Evolutionary conservation across 1,140 invertebrate genomes (phyloP), one percentile per base, ranked within the genome.

Genomic region (Halictus rubicundus): DNA sequence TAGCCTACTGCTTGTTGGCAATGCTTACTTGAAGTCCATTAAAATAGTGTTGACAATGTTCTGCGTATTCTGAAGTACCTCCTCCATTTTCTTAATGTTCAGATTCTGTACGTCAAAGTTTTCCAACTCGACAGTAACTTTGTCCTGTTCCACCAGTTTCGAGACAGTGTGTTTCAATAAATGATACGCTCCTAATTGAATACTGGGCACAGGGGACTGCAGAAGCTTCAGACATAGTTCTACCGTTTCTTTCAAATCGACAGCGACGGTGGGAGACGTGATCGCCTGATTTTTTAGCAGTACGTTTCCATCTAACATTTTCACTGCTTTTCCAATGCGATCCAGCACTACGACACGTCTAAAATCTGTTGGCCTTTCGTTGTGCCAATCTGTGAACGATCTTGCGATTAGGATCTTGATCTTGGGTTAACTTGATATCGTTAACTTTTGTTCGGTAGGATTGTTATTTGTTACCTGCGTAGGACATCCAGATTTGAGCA

Each of bases 11-110:
- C 16, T 52, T 16, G 6, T 1, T 8, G 2, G 19, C 1, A 75
- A 73, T 69, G 88, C 91, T 91, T 92, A 95, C 94, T 94, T 94
- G 72, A 94, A 94, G 46, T 94, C 95, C 68, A 89, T 90, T 12
- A 95, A 84, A 89, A 95, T 93, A 4, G 89, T 89, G 78, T 94
- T 92, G 8, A 95, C 92, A 63, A 94, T 92, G 65, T 89, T 93
- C 78, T 94, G 93, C 6, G 90, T 92, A 59, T 91, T 88, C 5
- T 87, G 83, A n/a, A 96, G 85, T 74, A 92, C 89, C 66, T 94
- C 88, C 81, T 94, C 92, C 64, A 96, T 94, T 78, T 94, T 92
- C 39, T 73, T 86, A 75, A 93, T 88, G 73, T 89, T 91, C 9
- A 92, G 74, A 19, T 63, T 81, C 68, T 87, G 90, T 9, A 68